Evolutionary conservation across 1,140 invertebrate genomes (phyloP).

Genomic region (Papilio xuthus): DNA sequence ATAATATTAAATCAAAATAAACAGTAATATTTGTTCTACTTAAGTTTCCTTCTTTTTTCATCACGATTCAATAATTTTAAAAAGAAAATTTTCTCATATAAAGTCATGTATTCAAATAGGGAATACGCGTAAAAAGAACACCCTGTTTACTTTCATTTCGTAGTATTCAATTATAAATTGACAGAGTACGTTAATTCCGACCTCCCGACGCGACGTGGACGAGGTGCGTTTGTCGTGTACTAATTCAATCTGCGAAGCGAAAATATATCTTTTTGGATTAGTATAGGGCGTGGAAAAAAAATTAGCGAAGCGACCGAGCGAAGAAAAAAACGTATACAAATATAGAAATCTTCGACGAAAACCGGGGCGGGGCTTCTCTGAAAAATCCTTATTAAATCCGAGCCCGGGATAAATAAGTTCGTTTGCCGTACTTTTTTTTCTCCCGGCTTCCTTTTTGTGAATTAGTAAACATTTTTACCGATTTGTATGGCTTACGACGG

Average conservation of each 20-base stretch:
- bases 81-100: background rate
- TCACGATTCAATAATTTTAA: background rate
- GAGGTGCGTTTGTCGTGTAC: slow-evolving; percentile 57
- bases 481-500: slow-evolving; percentile 75
- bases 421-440: slow-evolving; percentile 69
- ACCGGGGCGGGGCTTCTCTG: slow-evolving; percentile 61
- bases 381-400: slow-evolving; percentile 80
- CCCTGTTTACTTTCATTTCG: slow-evolving; percentile 1
- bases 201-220: slow-evolving; percentile 12
- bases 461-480: slow-evolving; percentile 77
- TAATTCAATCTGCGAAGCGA: slow-evolving; percentile 69
- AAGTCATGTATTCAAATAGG: background rate
- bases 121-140: background rate
- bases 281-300: slow-evolving; percentile 55
- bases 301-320: slow-evolving; percentile 45
- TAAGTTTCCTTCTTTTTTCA: background rate
- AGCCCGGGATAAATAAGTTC: slow-evolving; percentile 75
- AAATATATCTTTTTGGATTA: slow-evolving; percentile 73
- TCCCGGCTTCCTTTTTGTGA: slow-evolving; percentile 58
- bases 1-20: background rate
- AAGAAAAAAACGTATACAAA: slow-evolving; percentile 39
- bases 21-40: background rate
- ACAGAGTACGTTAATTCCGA: background rate
- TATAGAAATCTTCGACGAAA: slow-evolving; percentile 65
- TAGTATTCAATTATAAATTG: slow-evolving; percentile 30